These are phyloP conservation scores for Melanotaenia duboulayi DNA, from an alignment of 2,113 vertebrate species.

Conservation along the genomic window DNA sequence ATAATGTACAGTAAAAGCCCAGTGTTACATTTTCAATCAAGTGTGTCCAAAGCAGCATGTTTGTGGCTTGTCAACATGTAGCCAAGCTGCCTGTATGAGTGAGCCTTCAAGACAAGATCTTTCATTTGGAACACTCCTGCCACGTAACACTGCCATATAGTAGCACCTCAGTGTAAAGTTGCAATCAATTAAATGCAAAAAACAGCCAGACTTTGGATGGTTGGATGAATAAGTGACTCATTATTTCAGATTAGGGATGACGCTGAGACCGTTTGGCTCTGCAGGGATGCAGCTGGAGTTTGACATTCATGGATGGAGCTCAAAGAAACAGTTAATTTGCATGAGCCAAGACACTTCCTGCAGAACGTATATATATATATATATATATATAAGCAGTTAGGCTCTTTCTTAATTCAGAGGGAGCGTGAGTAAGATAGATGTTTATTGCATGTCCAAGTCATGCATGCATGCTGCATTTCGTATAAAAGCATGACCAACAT, in stretches of 20 bases:
- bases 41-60: slow-evolving; percentile 41
- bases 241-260: slow-evolving; percentile 36
- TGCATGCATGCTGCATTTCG: slow-evolving; percentile 46
- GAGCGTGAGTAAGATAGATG: slow-evolving; percentile 40
- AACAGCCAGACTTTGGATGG: slow-evolving; percentile 11
- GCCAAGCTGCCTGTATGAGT: slow-evolving; percentile 1
- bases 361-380: too few relatives aligned
- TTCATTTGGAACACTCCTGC: slow-evolving; percentile 40
- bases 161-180: slow-evolving; percentile 1
- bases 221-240: slow-evolving; percentile 30
- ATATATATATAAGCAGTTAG: slow-evolving; percentile 14
- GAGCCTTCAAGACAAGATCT: slow-evolving; percentile 32
- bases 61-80: slow-evolving; percentile 48
- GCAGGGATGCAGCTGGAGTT: slow-evolving; percentile 10
- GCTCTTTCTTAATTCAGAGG: slow-evolving; percentile 52
- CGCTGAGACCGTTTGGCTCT: slow-evolving; percentile 11
- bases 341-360: slow-evolving; percentile 21
- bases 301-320: slow-evolving; percentile 25
- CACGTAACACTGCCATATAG: not conserved
- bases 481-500: slow-evolving; percentile 44
- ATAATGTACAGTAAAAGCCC: slow-evolving; percentile 49
- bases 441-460: slow-evolving; percentile 54
- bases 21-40: slow-evolving; percentile 22
- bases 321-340: slow-evolving; percentile 11
- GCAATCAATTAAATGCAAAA: slow-evolving; percentile 38